A percentile compares a stretch with the other conserved stretches of the same genome.
Evolutionary conservation across 1,140 invertebrate genomes (phyloP).

Genomic region (Varroa destructor): DNA sequence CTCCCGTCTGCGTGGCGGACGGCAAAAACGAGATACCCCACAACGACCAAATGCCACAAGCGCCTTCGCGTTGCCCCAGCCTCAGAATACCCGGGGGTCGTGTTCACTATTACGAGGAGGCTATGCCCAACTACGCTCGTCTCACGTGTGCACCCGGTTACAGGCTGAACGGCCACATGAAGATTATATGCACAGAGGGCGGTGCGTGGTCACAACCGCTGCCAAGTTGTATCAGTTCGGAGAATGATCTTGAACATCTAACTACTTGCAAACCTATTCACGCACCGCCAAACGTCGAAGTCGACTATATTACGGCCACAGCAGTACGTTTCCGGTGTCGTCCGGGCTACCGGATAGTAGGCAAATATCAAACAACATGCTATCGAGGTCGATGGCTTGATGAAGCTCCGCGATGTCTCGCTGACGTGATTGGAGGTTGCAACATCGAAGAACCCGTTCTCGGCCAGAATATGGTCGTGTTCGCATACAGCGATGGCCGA

Average conservation of each 20-base stretch:
- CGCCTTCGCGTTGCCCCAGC: background rate
- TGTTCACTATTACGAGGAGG: conserved; percentile 16
- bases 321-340: background rate
- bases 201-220: background rate
- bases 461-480: background rate
- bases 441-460: background rate
- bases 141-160: conserved; percentile 17
- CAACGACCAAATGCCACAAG: conserved; percentile 4
- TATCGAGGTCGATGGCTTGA: conserved; percentile 8
- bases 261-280: background rate
- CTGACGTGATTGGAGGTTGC: background rate
- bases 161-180: conserved; percentile 1
- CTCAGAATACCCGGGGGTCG: background rate
- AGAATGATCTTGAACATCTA: background rate
- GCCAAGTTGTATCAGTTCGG: background rate
- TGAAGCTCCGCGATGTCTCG: background rate
- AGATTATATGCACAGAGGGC: background rate
- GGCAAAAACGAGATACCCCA: background rate
- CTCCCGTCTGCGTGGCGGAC: background rate
- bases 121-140: conserved; percentile 1
- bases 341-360: background rate
- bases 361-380: conserved; percentile 10
- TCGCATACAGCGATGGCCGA: background rate
- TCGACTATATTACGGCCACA: background rate
- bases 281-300: background rate